A percentile compares a stretch with the other conserved stretches of the same genome.
Evolutionary conservation across 2,797 vertebrate species (phyloP).

Genomic region (Eidolon dupreanum): DNA sequence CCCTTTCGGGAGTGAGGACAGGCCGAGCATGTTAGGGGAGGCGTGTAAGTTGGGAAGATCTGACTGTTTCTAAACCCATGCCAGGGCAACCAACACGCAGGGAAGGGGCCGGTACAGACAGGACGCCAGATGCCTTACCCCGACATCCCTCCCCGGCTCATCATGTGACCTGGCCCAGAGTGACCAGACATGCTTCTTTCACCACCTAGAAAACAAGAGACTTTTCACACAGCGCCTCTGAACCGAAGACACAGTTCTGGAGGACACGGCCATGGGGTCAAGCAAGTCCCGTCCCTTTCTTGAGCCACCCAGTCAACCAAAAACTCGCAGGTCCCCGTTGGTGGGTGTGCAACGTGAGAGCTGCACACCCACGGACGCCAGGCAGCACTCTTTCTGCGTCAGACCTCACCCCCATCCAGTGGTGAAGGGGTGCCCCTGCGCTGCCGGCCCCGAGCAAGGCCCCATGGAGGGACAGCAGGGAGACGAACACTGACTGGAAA

Average conservation of each 20-base stretch:
- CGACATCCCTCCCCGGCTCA: slow-evolving; percentile 93
- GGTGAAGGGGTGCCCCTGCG: not conserved
- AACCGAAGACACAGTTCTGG: fast-evolving
- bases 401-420: not conserved
- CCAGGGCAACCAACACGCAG: not conserved
- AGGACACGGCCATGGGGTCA: not conserved
- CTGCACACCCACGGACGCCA: no score
- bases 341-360: no score
- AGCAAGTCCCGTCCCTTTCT: not conserved
- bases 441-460: not conserved
- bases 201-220: slow-evolving; percentile 83
- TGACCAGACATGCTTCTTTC: slow-evolving; percentile 89
- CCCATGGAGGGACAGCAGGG: not conserved
- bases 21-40: not conserved
- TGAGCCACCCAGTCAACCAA: not conserved
- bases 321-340: no score
- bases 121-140: slow-evolving; percentile 86
- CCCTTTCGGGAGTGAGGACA: not conserved
- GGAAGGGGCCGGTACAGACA: not conserved
- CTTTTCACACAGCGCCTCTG: not conserved
- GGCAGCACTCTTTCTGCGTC: not conserved
- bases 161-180: slow-evolving; percentile 90
- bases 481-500: not conserved
- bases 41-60: not conserved
- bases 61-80: not conserved